Base-by-base conservation (phyloP, 2,797 vertebrate genomes). In the Kryptolebias ocellatus region DNA sequence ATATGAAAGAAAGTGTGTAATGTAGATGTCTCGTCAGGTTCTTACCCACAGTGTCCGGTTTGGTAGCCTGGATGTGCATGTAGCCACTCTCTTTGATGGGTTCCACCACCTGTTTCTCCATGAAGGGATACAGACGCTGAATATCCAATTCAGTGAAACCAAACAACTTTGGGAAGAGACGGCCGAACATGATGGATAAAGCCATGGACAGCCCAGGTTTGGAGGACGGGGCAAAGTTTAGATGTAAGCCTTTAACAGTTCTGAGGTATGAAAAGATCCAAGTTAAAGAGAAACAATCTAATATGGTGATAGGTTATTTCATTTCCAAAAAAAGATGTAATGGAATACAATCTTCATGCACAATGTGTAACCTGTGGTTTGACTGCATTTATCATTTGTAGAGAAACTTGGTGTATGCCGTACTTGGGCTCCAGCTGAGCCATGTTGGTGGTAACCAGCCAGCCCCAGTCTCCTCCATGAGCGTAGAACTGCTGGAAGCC, bases 391-490 rank as follows among this genome's bases (percentile, higher is more conserved):
- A 24, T 45, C 1, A 56, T 31, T 20, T 53, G 31, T 0, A 37
- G 16, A 42, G 17, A 20, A 18, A 16, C 31, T 24, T 47, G 3
- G 16, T 45, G 11, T 55, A 34, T 4, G 17, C 65, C 93, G 90
- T 87, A 97, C 96, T 93, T 90, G 65, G 95, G 95, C 62, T 95
- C 85, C 90, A 97, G 93, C 85, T 95, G 95, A 42, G 95, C 93
- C 93, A 96, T 95, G 78, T 92, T 92, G 60, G 90, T 95, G 66
- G 94, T 93, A 84, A 97, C 83, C 5, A 71, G 53, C 72, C 87
- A 93, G 9, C 96, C 96, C 96, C 95, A 96, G 81, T 97, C 96
- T 81, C 96, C 95, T 60, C 96, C 96, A 1, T 97, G 96, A 46
- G 95, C 12, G 0, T 95, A 97, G 87, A 94, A 97, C 68, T 94